Base-by-base conservation (phyloP, 2,797 vertebrate genomes). In the Myotis myotis region DNA sequence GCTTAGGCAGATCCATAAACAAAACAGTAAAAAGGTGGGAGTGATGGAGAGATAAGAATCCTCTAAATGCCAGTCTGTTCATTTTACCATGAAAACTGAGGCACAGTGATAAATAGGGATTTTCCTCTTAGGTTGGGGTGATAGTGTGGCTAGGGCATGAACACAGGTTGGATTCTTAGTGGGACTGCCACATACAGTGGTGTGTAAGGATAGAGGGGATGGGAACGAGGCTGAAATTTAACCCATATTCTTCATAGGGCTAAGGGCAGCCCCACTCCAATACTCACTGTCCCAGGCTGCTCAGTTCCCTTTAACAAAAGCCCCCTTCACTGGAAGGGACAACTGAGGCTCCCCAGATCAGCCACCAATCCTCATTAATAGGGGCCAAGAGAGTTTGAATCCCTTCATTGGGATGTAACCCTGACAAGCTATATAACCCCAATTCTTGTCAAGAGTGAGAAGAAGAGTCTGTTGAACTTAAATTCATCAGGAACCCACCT, bases 381-480 rank as follows among this genome's bases (percentile, higher is more conserved):
- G 53, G 64, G 78, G 7, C n/a, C 49, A 85, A 13, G 16, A 64
- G 23, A 85, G n/a, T 25, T 0, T 78, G 74, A 53, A 51, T 75
- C 11, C 49, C 75, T 84, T 84, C 36, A 47, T 0, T n/a, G 41
- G 30, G 33, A 74, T 55, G 36, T 71, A 64, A 86, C n/a, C 22
- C 47, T n/a, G 47, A 83, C 19, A 51, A 85, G 19, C 38, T 57
- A 33, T 11, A 60, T 30, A 16, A 10, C 28, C 44, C 76, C 72
- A 92, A n/a, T n/a, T 72, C 62, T 68, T 33, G 5, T 47, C 66
- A 53, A 0, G 10, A 68, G 47, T 84, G 68, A 92, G 70, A 87
- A 92, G 64, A 87, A 86, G 55, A 85, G 49, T 66, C 85, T 87
- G 5, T 38, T 86, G 33, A 91, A 89, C 23, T 72, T 72, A 57